Percentiles rank a stretch among this genome's conserved stretches.
Conservation (phyloP, 1,140 invertebrate genomes). For the Hylaeus anthracinus region DNA sequence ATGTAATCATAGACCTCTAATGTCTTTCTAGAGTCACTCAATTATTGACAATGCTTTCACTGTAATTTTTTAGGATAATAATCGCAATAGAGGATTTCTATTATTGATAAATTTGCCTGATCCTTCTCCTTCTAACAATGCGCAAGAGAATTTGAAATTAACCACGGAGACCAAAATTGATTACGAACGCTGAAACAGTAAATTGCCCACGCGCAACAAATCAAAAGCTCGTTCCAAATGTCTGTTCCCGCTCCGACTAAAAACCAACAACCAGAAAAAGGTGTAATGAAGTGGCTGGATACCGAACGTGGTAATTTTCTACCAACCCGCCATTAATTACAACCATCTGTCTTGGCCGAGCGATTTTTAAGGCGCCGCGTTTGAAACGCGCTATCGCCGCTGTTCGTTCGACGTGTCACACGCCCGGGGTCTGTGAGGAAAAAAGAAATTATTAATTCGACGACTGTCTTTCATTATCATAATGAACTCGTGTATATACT, state of each 20-base stretch:
- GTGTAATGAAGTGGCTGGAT: constrained; percentile 10
- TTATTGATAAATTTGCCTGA: too few species aligned
- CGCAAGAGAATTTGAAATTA: too few species aligned
- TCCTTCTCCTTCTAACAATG: too few species aligned
- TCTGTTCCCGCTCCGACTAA: background rate
- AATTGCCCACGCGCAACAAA: too few species aligned
- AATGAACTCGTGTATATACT: constrained; percentile 46
- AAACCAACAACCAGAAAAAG: background rate
- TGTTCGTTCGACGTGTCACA: constrained; percentile 6
- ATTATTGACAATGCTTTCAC: too few species aligned
- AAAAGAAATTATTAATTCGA: constrained; percentile 2
- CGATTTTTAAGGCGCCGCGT: background rate
- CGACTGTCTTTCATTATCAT: constrained; percentile 31
- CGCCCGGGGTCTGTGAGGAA: too few species aligned
- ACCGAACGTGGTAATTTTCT: background rate
- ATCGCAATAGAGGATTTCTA: too few species aligned
- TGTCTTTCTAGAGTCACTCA: too few species aligned
- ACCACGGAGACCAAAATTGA: too few species aligned
- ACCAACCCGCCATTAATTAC: constrained; percentile 25
- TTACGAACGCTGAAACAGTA: too few species aligned
- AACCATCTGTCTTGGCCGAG: background rate
- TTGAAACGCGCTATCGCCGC: constrained; percentile 31
- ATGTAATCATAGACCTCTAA: too few species aligned
- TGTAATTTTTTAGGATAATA: too few species aligned
- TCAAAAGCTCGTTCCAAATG: background rate